Evolutionary conservation across 2,797 vertebrate species (phyloP).

Genomic region (Sciurus carolinensis): DNA sequence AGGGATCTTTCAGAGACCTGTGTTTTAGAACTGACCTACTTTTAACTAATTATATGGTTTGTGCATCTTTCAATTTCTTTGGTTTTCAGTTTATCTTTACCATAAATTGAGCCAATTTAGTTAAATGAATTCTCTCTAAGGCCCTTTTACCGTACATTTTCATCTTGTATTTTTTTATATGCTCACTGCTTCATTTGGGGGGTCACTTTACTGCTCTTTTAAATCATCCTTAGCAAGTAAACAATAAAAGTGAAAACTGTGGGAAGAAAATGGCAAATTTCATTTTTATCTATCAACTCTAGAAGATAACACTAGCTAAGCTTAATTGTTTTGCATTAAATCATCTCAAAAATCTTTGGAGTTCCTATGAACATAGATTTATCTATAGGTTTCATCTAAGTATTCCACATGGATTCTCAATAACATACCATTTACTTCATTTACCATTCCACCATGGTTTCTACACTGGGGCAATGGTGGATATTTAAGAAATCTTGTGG

Average conservation of each 20-base stretch:
- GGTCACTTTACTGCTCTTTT: background rate
- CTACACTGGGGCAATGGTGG: rapidly evolving
- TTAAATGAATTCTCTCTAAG: background rate
- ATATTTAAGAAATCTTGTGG: background rate
- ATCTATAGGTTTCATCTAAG: background rate
- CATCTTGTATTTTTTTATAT: background rate
- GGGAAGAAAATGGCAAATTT: background rate
- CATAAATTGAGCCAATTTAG: background rate
- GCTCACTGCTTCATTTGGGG: background rate
- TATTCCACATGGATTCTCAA: background rate
- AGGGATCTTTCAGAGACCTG: background rate
- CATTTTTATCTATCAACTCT: background rate
- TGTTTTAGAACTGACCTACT: background rate
- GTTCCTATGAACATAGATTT: background rate
- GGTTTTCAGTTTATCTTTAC: background rate
- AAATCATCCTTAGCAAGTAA: background rate
- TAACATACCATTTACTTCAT: background rate
- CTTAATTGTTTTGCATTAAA: background rate
- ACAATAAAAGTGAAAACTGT: background rate
- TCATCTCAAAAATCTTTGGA: background rate
- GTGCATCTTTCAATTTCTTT: background rate
- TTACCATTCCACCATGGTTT: background rate
- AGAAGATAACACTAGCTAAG: background rate
- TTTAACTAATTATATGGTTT: background rate
- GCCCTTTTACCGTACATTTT: background rate